A percentile compares a stretch with the other conserved stretches of the same genome.
phyloP scores from a whole-genome alignment of 2,113 vertebrate species.

The Bungarus multicinctus region DNA sequence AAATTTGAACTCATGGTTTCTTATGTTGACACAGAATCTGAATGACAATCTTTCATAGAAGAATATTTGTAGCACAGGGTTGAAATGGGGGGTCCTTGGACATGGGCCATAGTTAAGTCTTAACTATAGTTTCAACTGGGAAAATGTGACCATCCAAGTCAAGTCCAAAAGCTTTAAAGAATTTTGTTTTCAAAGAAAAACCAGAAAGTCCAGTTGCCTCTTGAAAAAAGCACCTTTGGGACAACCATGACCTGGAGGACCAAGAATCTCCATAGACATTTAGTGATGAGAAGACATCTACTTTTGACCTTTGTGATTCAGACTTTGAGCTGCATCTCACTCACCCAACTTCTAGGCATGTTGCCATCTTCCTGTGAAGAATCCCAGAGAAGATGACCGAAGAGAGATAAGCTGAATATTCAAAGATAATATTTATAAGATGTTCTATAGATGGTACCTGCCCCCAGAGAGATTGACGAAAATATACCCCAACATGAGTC shows the following conservation, averaged over 20 bases:
- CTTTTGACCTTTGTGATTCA: neutral
- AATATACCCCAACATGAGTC: no score
- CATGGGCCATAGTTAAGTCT: no score
- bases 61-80: neutral
- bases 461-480: no score
- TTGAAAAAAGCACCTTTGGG: neutral
- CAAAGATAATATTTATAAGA: no score
- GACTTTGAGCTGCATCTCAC: neutral
- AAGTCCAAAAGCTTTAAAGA: no score
- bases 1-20: constrained; percentile 70
- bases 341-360: neutral
- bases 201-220: neutral
- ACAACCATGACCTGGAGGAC: neutral
- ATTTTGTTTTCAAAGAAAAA: neutral
- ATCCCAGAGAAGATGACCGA: neutral
- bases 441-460: no score
- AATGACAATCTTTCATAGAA: constrained; percentile 60
- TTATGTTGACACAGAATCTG: constrained; percentile 74
- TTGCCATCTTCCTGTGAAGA: neutral
- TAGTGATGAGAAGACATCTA: neutral
- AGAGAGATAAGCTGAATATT: neutral
- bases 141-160: no score
- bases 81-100: no score
- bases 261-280: no score
- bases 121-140: no score